These are phyloP conservation scores for Leptinotarsa tumamoca DNA, from an alignment of 2,888 invertebrate species.

Conservation along the genomic window DNA sequence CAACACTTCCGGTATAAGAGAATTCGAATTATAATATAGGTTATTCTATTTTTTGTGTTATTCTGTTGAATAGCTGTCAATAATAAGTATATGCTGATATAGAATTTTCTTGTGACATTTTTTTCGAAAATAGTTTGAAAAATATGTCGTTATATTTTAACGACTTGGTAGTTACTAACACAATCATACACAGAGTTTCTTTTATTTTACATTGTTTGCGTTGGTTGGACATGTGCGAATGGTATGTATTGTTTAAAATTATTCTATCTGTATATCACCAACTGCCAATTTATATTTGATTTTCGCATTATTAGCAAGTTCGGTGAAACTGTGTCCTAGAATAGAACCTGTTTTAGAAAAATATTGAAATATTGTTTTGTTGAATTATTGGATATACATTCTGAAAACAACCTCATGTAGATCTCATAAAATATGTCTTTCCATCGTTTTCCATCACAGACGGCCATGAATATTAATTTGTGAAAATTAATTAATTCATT, in stretches of 20 bases:
- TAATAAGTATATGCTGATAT: neutral
- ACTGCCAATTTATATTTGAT: conserved; percentile 41
- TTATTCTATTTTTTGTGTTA: too few species aligned
- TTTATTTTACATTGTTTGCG: conserved; percentile 67
- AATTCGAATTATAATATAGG: too few species aligned
- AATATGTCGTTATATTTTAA: conserved; percentile 46
- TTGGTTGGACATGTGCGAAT: conserved; percentile 67
- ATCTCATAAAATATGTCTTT: too few species aligned
- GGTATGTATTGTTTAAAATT: conserved; percentile 65
- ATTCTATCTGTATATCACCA: conserved; percentile 43
- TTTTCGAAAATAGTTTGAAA: conserved; percentile 34
- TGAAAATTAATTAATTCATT: too few species aligned
- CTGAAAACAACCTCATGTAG: neutral
- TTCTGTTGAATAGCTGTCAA: too few species aligned
- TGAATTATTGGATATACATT: neutral
- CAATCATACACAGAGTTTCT: conserved; percentile 66
- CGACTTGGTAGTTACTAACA: conserved; percentile 54
- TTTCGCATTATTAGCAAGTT: conserved; percentile 59
- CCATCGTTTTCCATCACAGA: too few species aligned
- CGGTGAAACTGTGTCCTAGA: conserved; percentile 64
- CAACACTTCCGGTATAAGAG: too few species aligned
- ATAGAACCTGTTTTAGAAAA: conserved; percentile 64
- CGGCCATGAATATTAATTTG: too few species aligned
- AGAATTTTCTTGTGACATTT: neutral
- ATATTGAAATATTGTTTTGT: conserved; percentile 54